Percentiles rank a stretch among this genome's conserved stretches.
Evolutionary conservation across 2,113 vertebrate species (phyloP).

Genomic region (Charina bottae): DNA sequence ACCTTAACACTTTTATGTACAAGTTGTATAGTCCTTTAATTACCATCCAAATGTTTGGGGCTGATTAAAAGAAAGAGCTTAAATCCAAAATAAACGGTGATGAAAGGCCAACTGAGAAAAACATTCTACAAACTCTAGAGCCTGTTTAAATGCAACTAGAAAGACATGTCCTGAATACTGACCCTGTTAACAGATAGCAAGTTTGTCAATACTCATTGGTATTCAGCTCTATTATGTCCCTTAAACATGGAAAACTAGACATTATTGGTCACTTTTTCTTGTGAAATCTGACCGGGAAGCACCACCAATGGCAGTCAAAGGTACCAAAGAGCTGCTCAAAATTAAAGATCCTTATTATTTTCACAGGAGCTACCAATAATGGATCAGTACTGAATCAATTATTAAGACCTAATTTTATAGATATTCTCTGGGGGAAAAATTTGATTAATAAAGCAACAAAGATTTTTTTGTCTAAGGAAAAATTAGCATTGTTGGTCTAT

Average conservation of each 20-base stretch:
- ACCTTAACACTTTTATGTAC: background rate
- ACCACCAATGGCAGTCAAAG: background rate
- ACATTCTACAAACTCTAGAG: slow-evolving; percentile 60
- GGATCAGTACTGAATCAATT: background rate
- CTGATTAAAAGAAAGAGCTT: slow-evolving; percentile 48
- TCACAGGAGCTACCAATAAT: fast-evolving
- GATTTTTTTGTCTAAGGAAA: background rate
- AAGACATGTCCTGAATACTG: slow-evolving; percentile 65
- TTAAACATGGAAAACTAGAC: slow-evolving; percentile 28
- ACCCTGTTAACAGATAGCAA: slow-evolving; percentile 66
- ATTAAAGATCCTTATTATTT: background rate
- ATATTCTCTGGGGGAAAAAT: fast-evolving
- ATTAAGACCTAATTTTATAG: background rate
- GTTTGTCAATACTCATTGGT: slow-evolving; percentile 58
- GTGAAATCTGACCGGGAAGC: background rate
- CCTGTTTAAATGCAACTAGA: slow-evolving; percentile 65
- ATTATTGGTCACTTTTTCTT: background rate
- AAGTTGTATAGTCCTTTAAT: slow-evolving; percentile 40
- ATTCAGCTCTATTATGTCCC: slow-evolving; percentile 56
- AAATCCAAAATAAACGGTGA: slow-evolving; percentile 70
- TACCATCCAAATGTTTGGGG: slow-evolving; percentile 10
- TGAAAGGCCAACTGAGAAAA: slow-evolving; percentile 50
- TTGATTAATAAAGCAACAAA: background rate
- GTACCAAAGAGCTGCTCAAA: slow-evolving; percentile 1
- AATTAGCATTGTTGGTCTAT: background rate